Conservation (phyloP, 2,797 vertebrate species). For the Sparidentex hasta region DNA sequence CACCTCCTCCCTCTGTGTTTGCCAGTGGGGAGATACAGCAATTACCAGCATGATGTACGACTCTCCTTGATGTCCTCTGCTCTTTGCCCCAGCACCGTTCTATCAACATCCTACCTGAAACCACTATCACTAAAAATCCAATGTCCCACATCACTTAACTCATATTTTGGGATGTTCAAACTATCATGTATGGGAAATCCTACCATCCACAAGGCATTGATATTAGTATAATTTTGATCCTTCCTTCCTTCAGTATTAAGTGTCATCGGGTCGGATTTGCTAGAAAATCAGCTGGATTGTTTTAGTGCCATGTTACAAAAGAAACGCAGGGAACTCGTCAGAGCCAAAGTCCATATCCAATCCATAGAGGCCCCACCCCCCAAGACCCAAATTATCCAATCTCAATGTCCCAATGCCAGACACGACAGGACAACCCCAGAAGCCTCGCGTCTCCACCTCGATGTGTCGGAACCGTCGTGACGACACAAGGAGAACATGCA, state of each 20-base stretch:
- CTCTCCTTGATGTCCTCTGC: conserved; percentile 69
- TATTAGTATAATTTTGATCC: not conserved
- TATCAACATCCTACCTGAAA: conserved; percentile 30
- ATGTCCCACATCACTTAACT: not conserved
- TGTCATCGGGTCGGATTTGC: not conserved
- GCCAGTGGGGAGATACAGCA: conserved; percentile 64
- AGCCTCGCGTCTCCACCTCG: too few species aligned
- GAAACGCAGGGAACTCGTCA: not conserved
- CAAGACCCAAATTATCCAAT: too few species aligned
- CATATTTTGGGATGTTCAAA: conserved; percentile 11
- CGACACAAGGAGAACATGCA: too few species aligned
- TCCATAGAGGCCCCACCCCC: too few species aligned
- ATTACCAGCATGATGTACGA: conserved; percentile 80
- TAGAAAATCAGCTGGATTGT: not conserved
- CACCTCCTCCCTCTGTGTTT: conserved; percentile 35
- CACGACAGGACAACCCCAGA: too few species aligned
- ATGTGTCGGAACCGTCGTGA: too few species aligned
- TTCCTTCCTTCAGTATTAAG: not conserved
- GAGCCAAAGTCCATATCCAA: too few species aligned
- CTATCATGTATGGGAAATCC: not conserved
- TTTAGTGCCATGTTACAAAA: not conserved
- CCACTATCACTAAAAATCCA: conserved; percentile 26
- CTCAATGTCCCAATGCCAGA: too few species aligned
- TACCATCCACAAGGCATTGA: not conserved
- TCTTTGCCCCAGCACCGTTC: conserved; percentile 49